Evolutionary conservation across 2,888 invertebrate genomes (phyloP).

Genomic region (Dioctria linearis): DNA sequence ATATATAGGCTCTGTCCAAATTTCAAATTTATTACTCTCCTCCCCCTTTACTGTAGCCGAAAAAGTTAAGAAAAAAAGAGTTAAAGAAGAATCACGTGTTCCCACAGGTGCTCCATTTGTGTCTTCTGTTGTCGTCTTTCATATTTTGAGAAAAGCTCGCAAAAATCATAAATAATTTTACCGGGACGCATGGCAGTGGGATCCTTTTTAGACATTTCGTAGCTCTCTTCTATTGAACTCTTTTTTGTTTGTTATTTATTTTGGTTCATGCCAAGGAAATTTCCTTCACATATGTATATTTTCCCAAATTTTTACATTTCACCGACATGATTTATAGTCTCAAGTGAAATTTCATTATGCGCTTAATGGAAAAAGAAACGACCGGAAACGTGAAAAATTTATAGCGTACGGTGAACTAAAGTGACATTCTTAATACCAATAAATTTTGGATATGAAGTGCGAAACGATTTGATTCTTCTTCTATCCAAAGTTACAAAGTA

Average conservation of each 20-base stretch:
- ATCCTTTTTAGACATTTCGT: constrained; percentile 8
- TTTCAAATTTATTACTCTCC: no score
- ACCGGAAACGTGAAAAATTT: constrained; percentile 37
- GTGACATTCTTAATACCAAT: constrained; percentile 19
- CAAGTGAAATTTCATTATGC: constrained; percentile 48
- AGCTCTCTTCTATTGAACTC: constrained; percentile 9
- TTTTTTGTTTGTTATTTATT: neutral
- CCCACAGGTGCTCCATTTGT: constrained; percentile 5
- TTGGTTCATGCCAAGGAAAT: neutral
- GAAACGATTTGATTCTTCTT: neutral
- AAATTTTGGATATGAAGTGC: constrained; percentile 5
- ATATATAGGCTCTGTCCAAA: no score
- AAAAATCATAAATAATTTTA: constrained; percentile 4
- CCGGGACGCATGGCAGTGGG: neutral
- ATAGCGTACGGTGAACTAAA: constrained; percentile 21
- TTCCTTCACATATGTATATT: neutral
- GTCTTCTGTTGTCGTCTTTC: neutral
- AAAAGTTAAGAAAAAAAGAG: no score
- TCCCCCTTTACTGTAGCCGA: no score
- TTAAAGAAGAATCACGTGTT: neutral
- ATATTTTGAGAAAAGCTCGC: neutral
- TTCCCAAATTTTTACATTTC: constrained; percentile 34
- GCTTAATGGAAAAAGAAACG: constrained; percentile 17
- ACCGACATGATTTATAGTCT: constrained; percentile 30
- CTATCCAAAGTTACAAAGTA: no score